Conservation (phyloP, 2,797 vertebrate species). For the Oophaga sylvatica region DNA sequence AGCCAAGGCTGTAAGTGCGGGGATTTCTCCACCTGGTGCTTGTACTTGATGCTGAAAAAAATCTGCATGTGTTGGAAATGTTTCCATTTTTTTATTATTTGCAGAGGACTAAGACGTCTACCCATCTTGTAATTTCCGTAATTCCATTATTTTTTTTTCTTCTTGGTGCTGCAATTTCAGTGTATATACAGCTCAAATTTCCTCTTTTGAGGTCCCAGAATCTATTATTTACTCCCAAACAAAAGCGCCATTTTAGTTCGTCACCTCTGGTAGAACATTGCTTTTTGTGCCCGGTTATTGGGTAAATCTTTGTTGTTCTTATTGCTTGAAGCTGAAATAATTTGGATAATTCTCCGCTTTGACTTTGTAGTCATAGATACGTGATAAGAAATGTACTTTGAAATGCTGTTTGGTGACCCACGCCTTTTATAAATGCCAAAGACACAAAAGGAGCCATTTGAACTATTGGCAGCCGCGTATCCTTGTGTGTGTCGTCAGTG, state of each 20-base stretch:
- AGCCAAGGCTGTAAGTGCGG: too few relatives aligned
- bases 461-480: constrained; percentile 47
- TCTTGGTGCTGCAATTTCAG: too few relatives aligned
- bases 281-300: constrained; percentile 18
- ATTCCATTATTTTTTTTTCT: too few relatives aligned
- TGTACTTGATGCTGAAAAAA: too few relatives aligned
- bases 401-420: constrained; percentile 51
- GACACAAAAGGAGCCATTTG: constrained; percentile 54
- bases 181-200: neutral
- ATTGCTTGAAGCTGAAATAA: constrained; percentile 47
- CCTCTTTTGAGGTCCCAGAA: neutral
- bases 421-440: constrained; percentile 49
- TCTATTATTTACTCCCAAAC: neutral
- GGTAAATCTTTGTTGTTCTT: constrained; percentile 50
- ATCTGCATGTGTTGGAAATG: too few relatives aligned
- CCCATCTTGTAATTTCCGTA: too few relatives aligned
- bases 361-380: constrained; percentile 55
- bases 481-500: constrained; percentile 25
- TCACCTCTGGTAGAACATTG: constrained; percentile 6
- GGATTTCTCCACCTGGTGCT: too few relatives aligned
- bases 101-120: too few relatives aligned
- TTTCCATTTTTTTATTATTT: too few relatives aligned
- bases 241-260: constrained; percentile 7
- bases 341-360: constrained; percentile 52
- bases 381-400: constrained; percentile 52